Conservation (phyloP, 1,140 invertebrate species). For the Littorina saxatilis region DNA sequence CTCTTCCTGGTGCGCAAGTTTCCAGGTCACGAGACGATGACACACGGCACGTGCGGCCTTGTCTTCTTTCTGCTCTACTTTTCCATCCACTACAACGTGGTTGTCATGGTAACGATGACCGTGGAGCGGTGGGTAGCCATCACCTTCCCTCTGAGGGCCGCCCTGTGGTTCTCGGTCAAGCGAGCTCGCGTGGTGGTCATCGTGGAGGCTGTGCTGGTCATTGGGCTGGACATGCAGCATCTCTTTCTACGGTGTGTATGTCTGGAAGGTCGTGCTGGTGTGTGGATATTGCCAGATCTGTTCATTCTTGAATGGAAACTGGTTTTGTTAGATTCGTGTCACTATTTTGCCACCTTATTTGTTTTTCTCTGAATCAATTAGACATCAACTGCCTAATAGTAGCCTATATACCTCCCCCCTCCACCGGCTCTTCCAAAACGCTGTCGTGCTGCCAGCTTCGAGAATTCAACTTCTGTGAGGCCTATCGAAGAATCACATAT, state of each 20-base stretch:
- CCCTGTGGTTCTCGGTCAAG: conserved; percentile 1
- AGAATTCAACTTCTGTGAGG: too few relatives aligned
- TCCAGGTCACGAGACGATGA: conserved; percentile 31
- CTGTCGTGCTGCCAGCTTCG: too few relatives aligned
- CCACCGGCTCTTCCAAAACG: too few relatives aligned
- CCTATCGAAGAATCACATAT: too few relatives aligned
- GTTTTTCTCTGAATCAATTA: too few relatives aligned
- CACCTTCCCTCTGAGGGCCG: conserved; percentile 11
- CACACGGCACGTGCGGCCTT: conserved; percentile 11
- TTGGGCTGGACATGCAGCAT: conserved; percentile 7
- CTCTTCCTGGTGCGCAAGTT: conserved; percentile 29
- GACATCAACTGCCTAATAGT: too few relatives aligned
- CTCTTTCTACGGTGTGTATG: background rate
- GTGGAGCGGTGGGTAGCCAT: conserved; percentile 44
- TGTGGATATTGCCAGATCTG: too few relatives aligned
- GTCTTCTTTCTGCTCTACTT: conserved; percentile 43
- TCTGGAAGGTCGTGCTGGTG: too few relatives aligned
- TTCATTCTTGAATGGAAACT: too few relatives aligned
- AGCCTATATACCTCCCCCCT: too few relatives aligned
- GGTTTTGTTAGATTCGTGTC: too few relatives aligned
- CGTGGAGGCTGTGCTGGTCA: background rate
- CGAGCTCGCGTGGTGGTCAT: background rate
- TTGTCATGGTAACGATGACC: conserved; percentile 38
- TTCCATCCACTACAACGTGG: conserved; percentile 41
- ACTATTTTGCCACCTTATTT: too few relatives aligned